These are phyloP conservation scores for Drosophila mercatorum DNA, from an alignment of 2,888 invertebrate species.

Conservation along the genomic window DNA sequence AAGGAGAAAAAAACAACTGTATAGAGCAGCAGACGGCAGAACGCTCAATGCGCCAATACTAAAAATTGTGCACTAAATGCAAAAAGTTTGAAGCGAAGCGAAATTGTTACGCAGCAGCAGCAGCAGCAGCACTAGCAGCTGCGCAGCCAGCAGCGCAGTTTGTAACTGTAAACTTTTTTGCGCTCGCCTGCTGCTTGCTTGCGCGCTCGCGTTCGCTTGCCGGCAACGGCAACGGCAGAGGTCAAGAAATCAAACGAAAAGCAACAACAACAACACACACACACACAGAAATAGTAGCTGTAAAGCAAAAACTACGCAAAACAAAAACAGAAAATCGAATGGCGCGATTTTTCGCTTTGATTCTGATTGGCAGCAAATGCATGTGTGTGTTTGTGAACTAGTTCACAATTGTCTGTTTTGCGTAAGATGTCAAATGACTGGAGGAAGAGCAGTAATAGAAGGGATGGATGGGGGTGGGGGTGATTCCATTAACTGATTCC, in stretches of 20 bases:
- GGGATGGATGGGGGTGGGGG: not conserved
- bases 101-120: slow-evolving; percentile 24
- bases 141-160: slow-evolving; percentile 38
- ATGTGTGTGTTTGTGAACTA: slow-evolving; percentile 16
- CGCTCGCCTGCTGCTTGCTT: not conserved
- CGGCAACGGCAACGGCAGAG: slow-evolving; percentile 28
- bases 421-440: slow-evolving; percentile 29
- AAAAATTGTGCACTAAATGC: slow-evolving; percentile 53
- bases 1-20: slow-evolving; percentile 16
- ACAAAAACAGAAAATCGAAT: slow-evolving; percentile 18
- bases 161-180: slow-evolving; percentile 41
- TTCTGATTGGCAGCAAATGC: slow-evolving; percentile 41
- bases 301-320: slow-evolving; percentile 33
- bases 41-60: slow-evolving; percentile 62
- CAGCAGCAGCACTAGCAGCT: slow-evolving; percentile 14
- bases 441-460: not conserved
- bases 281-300: not conserved
- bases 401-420: slow-evolving; percentile 37
- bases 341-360: slow-evolving; percentile 44
- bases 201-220: slow-evolving; percentile 22
- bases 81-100: slow-evolving; percentile 33
- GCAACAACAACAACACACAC: not conserved
- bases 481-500: slow-evolving; percentile 46
- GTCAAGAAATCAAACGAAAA: slow-evolving; percentile 29
- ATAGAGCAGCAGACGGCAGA: slow-evolving; percentile 48